phyloP scores from a whole-genome alignment of 2,797 vertebrate species.

The Lophura swinhoii region DNA sequence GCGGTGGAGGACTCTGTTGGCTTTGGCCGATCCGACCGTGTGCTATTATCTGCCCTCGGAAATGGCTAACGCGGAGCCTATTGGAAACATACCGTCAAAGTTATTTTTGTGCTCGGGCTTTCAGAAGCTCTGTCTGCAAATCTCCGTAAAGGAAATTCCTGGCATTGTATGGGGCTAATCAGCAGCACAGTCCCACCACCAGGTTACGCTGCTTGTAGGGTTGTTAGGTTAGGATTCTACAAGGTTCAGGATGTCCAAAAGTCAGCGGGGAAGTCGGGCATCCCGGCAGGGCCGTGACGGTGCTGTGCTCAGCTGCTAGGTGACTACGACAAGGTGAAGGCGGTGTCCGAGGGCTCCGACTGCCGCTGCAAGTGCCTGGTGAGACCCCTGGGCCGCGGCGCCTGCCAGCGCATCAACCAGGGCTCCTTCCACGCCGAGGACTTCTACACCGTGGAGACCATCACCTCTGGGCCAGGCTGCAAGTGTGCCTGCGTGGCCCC shows the following conservation, averaged over 20 bases:
- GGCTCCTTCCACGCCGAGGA: conserved; percentile 84
- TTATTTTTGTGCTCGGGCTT: conserved; percentile 56
- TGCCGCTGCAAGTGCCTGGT: conserved; percentile 98
- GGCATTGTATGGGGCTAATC: conserved; percentile 55
- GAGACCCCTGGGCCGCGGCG: conserved; percentile 89
- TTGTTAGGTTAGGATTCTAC: not conserved
- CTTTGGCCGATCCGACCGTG: not conserved
- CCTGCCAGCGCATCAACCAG: conserved; percentile 86
- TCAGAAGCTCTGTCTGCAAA: conserved; percentile 31
- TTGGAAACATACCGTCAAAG: conserved; percentile 34
- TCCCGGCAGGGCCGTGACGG: not conserved
- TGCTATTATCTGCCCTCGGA: conserved; percentile 42
- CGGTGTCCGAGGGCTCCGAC: conserved; percentile 93
- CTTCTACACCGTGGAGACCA: conserved; percentile 92
- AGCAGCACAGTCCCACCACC: conserved; percentile 21
- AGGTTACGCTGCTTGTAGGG: not conserved
- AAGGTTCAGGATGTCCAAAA: not conserved
- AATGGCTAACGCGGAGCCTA: not conserved
- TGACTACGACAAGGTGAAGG: conserved; percentile 97
- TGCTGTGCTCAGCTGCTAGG: conserved; percentile 88
- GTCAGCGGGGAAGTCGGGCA: not conserved
- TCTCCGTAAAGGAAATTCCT: conserved; percentile 57
- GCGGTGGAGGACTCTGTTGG: conserved; percentile 23
- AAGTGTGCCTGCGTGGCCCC: conserved; percentile 94
- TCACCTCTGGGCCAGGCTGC: conserved; percentile 90